These are phyloP conservation scores for Lithophane socia DNA, from an alignment of 2,888 invertebrate genomes.

Conservation along the genomic window DNA sequence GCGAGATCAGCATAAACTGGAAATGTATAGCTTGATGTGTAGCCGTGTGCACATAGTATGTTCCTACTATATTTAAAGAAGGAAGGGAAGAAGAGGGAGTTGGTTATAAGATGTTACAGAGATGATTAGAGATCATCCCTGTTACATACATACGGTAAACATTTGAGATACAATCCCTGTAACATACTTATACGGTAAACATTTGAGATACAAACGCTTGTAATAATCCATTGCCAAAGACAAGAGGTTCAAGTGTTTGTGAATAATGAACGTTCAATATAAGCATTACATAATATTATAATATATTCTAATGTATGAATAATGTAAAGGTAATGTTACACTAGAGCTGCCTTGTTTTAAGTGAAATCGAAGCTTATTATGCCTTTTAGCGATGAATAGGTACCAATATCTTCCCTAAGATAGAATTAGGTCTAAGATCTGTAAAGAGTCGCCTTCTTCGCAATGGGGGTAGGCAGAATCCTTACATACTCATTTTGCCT, in stretches of 20 bases:
- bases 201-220: constrained; percentile 18
- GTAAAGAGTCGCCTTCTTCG: no score
- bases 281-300: not conserved
- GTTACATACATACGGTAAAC: not conserved
- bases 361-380: no score
- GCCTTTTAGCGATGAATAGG: no score
- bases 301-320: constrained; percentile 6
- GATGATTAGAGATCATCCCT: not conserved
- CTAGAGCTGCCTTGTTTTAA: not conserved
- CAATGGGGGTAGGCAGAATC: no score
- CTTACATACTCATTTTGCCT: no score
- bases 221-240: not conserved
- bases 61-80: no score
- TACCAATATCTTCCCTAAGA: no score
- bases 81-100: no score
- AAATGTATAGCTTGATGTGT: no score
- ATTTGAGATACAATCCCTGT: constrained; percentile 6
- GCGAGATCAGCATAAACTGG: no score
- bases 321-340: constrained; percentile 20
- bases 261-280: constrained; percentile 14
- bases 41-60: no score
- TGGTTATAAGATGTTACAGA: not conserved
- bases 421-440: no score
- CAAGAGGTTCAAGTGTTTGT: constrained; percentile 23
- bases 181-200: not conserved